Evolutionary conservation across 2,113 vertebrate genomes (phyloP), one percentile per base, ranked within the genome.

Genomic region (Erinaceus europaeus): DNA sequence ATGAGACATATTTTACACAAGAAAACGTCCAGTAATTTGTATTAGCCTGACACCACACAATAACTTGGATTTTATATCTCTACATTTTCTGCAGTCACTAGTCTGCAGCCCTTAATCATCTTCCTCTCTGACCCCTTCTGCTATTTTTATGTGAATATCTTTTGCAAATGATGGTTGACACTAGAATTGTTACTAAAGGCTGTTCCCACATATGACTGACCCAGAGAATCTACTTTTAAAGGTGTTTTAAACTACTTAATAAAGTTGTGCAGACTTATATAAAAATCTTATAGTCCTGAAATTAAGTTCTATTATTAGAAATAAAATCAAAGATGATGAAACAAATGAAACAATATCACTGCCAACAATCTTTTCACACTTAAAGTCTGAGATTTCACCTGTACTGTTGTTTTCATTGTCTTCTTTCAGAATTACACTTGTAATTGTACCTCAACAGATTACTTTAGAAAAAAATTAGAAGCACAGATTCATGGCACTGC

Each of bases 321-420:
- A 76, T 75, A 12, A n/a, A 40, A 64, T 57, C n/a, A n/a, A n/a
- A 89, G 42, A 25, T 80, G 93, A 68, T 73, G 13, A 74, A 69
- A 42, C 62, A 83, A 46, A 73, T 18, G 12, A 34, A 69, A 71
- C 40, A 59, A 40, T 38, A 36, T 89, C 53, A 13, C 34, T 61
- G 23, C 13, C 29, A 52, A n/a, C 48, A 38, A 40, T 55, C n/a
- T 62, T 83, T 72, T 72, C n/a, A 10, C 5, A 34, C 12, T 67
- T 53, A 44, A 84, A 71, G 27, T 5, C 25, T 78, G 53, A 88
- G 48, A 53, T 34, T 67, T 67, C 0, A 4, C 64, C 0, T 38
- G 15, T 1, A 18, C 0, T 12, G 62, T 4, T 50, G 65, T 76
- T 78, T 86, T 32, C 15, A 23, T 36, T 84, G 64, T 57, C 34